Percentiles rank a stretch among this genome's conserved stretches.
These are phyloP conservation scores for Coreoperca whiteheadi DNA, from an alignment of 2,113 vertebrate genomes.

Conservation along the genomic window DNA sequence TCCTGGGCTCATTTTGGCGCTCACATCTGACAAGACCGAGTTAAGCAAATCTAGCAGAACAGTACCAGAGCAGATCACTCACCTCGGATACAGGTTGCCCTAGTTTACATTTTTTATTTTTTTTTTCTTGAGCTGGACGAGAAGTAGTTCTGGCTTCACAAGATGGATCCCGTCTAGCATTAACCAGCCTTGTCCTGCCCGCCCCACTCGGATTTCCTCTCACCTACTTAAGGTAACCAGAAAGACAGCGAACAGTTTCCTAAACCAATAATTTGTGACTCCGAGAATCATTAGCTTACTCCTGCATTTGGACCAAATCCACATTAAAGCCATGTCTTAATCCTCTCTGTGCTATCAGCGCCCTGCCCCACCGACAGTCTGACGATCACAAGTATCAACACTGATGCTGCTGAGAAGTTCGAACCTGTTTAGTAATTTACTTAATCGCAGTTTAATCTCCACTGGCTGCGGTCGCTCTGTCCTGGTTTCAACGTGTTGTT, in stretches of 20 bases:
- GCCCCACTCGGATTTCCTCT: neutral
- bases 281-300: neutral
- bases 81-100: neutral
- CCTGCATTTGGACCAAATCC: neutral
- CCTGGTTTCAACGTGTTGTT: neutral
- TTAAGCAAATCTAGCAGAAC: neutral
- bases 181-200: neutral
- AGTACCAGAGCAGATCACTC: neutral
- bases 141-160: neutral
- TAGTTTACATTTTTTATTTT: no score
- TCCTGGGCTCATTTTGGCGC: neutral
- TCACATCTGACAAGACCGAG: no score
- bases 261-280: conserved; percentile 10
- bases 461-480: neutral
- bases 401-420: conserved; percentile 9
- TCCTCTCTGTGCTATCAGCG: neutral
- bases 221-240: neutral
- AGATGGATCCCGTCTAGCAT: neutral
- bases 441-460: neutral
- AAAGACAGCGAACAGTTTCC: neutral
- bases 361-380: neutral
- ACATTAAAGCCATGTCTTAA: neutral
- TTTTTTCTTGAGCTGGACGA: neutral
- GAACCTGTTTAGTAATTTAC: conserved; percentile 15
- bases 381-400: neutral